These are phyloP conservation scores for Catonia carolina DNA, from an alignment of 2,888 invertebrate species.

Conservation along the genomic window DNA sequence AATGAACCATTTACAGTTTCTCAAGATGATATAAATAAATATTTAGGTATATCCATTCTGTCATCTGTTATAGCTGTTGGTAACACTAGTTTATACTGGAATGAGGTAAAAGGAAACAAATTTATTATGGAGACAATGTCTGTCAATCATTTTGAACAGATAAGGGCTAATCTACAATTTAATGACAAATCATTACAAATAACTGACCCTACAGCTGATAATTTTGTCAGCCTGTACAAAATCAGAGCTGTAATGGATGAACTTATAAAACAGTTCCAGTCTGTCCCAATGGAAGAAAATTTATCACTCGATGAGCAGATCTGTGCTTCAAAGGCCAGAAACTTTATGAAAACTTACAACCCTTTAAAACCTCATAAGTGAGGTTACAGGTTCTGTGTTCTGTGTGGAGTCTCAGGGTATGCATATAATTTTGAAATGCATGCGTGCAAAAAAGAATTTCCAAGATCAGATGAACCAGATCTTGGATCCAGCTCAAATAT, in stretches of 20 bases:
- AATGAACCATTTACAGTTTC: slow-evolving; percentile 11
- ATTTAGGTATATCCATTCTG: slow-evolving; percentile 6
- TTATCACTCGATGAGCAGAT: slow-evolving; percentile 36
- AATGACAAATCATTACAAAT: slow-evolving; percentile 30
- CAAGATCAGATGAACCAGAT: slow-evolving; percentile 23
- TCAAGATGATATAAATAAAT: slow-evolving; percentile 11
- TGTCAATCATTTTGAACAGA: slow-evolving; percentile 34
- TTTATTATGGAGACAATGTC: slow-evolving; percentile 33
- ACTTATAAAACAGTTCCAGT: slow-evolving; percentile 27
- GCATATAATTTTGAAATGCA: slow-evolving; percentile 29
- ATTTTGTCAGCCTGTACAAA: slow-evolving; percentile 31
- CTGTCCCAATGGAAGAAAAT: slow-evolving; percentile 30
- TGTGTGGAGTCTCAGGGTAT: slow-evolving; percentile 23
- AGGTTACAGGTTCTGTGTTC: slow-evolving; percentile 29
- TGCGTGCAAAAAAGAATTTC: slow-evolving; percentile 25
- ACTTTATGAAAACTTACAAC: slow-evolving; percentile 37
- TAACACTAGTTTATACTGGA: slow-evolving; percentile 34
- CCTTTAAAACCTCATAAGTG: slow-evolving; percentile 41
- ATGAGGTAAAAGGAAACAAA: slow-evolving; percentile 26
- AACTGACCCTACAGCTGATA: slow-evolving; percentile 19
- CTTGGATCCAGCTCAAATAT: slow-evolving; percentile 25
- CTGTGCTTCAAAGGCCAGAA: slow-evolving; percentile 33
- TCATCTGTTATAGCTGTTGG: slow-evolving; percentile 32
- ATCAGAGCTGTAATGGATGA: slow-evolving; percentile 30
- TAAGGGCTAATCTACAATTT: slow-evolving; percentile 32